These are phyloP conservation scores for Xenentodon cancila DNA, from an alignment of 2,797 vertebrate genomes.

Conservation along the genomic window DNA sequence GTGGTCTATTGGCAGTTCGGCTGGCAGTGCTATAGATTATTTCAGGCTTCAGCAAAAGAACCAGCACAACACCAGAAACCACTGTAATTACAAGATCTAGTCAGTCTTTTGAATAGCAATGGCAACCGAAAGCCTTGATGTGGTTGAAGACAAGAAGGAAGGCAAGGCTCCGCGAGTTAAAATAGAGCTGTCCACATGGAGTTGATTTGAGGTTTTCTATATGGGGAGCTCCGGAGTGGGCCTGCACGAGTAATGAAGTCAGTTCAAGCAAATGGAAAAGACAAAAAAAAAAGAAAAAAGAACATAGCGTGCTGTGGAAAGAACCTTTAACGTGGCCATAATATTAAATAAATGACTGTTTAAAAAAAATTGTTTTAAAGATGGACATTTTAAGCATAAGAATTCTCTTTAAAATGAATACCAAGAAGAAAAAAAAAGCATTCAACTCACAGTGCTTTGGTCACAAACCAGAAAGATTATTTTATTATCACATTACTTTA, in stretches of 20 bases:
- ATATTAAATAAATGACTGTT: slow-evolving; percentile 62
- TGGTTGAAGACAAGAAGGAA: slow-evolving; percentile 67
- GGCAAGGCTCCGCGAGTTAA: slow-evolving; percentile 62
- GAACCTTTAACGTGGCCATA: slow-evolving; percentile 48
- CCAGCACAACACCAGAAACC: slow-evolving; percentile 76
- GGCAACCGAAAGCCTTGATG: slow-evolving; percentile 75
- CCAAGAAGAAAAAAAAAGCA: too few relatives aligned
- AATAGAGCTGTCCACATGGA: slow-evolving; percentile 82
- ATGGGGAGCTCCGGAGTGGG: slow-evolving; percentile 65
- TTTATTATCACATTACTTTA: too few relatives aligned
- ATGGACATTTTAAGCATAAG: slow-evolving; percentile 12
- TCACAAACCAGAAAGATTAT: too few relatives aligned
- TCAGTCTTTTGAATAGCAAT: slow-evolving; percentile 68
- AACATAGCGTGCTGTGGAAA: slow-evolving; percentile 63
- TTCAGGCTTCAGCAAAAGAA: slow-evolving; percentile 63
- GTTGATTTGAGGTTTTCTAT: slow-evolving; percentile 81
- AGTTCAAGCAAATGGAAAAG: slow-evolving; percentile 57
- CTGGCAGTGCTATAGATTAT: slow-evolving; percentile 69
- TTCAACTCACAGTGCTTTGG: too few relatives aligned
- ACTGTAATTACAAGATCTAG: slow-evolving; percentile 80
- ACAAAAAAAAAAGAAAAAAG: slow-evolving; percentile 22
- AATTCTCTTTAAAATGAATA: too few relatives aligned
- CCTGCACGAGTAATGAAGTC: slow-evolving; percentile 64
- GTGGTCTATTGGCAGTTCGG: slow-evolving; percentile 66
- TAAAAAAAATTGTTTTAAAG: slow-evolving; percentile 34